A percentile compares a stretch with the other conserved stretches of the same genome.
phyloP scores from a whole-genome alignment of 2,888 invertebrate genomes.

The Thysanoteuthis rhombus region DNA sequence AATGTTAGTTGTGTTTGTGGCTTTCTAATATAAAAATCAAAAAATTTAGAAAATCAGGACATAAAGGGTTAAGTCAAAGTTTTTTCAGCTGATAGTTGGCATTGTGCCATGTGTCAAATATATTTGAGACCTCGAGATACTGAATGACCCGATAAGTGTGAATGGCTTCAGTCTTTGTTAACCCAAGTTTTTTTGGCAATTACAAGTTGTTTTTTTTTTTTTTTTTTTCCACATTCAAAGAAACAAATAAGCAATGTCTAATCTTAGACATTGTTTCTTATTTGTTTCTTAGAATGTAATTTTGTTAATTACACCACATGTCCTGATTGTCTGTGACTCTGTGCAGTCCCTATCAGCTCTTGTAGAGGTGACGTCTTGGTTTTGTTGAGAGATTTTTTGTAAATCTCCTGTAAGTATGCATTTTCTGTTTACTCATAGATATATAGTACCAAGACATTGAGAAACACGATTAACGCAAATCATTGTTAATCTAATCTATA shows the following conservation, averaged over 20 bases:
- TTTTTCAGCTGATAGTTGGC: not conserved
- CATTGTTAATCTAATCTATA: no score
- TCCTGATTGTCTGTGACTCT: not conserved
- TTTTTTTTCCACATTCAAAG: no score
- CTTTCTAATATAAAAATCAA: no score
- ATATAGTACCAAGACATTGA: not conserved
- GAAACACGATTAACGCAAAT: no score
- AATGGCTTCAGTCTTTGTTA: not conserved
- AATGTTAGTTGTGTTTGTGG: no score
- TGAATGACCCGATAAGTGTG: conserved; percentile 12
- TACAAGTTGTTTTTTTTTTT: not conserved
- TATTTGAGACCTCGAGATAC: not conserved
- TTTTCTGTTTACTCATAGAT: not conserved
- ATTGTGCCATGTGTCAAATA: not conserved
- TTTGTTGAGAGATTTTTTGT: not conserved
- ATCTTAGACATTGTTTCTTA: not conserved
- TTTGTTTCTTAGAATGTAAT: not conserved
- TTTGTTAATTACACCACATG: not conserved
- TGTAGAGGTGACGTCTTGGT: not conserved
- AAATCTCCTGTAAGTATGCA: not conserved
- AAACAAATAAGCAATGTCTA: no score
- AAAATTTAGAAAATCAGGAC: no score
- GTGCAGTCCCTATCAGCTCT: not conserved
- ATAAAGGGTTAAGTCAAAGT: no score
- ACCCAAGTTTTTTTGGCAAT: not conserved